Base-by-base conservation (phyloP, 2,888 invertebrate genomes). In the Arrhopalites spinosus region DNA sequence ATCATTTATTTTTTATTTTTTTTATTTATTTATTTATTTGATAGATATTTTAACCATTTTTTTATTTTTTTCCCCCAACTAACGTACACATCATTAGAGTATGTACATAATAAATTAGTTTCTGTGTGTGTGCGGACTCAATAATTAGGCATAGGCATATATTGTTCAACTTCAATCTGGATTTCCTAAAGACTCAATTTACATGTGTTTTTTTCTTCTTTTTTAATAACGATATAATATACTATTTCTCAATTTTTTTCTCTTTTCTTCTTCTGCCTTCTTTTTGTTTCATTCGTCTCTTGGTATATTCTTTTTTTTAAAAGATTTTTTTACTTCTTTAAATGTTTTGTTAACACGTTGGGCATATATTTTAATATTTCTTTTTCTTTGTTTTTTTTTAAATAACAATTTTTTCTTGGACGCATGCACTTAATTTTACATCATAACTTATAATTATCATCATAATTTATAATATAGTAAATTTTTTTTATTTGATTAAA, bases 51-150 rank as follows among this genome's bases (percentile, higher is more conserved):
- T 66, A 36, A 43, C 47, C 20, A 66, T 66, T 66, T 30, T 66
- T 30, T 66, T 36, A n/a, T 23, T 66, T 29, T 30, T 64, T 69
- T n/a, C n/a, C 45, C 36, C 70, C 70, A 70, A 70, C 70, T 70
- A n/a, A 70, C 70, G 56, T 70, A 70, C 70, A 56, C 70, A 50
- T 68, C 50, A 50, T n/a, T n/a, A n/a, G n/a, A n/a, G n/a, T n/a
- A 50, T 47, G 68, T 68, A 59, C 53, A 69, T 53, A 50, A 53
- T 70, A 47, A 59, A 43, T 64, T 50, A 30, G 66, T 70, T 68
- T 70, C 64, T 76, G 76, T 76, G 75, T 71, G 75, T 76, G 76
- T 76, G 75, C 75, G 75, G 75, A 75, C 75, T 75, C 71, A 71
- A 76, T 73, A 68, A 76, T 72, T 68, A 72, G 72, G 73, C 76